These are phyloP conservation scores for Limnephilus marmoratus DNA, from an alignment of 2,888 invertebrate species.

Conservation along the genomic window DNA sequence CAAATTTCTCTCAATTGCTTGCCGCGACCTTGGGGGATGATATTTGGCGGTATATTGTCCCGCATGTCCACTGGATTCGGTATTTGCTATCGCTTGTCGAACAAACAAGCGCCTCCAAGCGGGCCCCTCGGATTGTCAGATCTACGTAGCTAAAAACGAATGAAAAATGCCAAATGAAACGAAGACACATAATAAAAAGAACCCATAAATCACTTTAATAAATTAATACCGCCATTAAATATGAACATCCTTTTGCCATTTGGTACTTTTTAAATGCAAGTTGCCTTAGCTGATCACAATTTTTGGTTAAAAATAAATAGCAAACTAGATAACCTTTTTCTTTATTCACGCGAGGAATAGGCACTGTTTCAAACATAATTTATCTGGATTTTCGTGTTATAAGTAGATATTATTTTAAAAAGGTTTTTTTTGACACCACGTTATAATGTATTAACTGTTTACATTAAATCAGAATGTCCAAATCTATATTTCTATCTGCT, in stretches of 20 bases:
- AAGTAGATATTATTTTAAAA: neutral
- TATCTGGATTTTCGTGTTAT: neutral
- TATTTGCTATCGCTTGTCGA: slow-evolving; percentile 11
- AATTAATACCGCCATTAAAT: neutral
- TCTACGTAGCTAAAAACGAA: neutral
- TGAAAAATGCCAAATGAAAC: neutral
- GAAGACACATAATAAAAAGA: neutral
- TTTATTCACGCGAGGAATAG: slow-evolving; percentile 11
- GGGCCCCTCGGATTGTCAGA: slow-evolving; percentile 43
- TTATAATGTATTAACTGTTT: neutral
- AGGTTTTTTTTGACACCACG: neutral
- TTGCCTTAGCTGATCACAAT: neutral
- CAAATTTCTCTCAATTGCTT: neutral
- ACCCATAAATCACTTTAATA: neutral
- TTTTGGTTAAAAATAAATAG: slow-evolving; percentile 20
- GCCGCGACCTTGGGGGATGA: slow-evolving; percentile 9
- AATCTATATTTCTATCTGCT: neutral
- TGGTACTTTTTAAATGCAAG: slow-evolving; percentile 9
- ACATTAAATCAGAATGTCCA: neutral
- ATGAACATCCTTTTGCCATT: neutral
- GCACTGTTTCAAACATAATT: neutral
- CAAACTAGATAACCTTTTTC: slow-evolving; percentile 35
- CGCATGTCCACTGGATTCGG: slow-evolving; percentile 36
- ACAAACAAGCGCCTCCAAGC: slow-evolving; percentile 33
- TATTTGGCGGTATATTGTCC: slow-evolving; percentile 11